Conservation (phyloP, 2,888 invertebrate genomes). For the Ceramica pisi region DNA sequence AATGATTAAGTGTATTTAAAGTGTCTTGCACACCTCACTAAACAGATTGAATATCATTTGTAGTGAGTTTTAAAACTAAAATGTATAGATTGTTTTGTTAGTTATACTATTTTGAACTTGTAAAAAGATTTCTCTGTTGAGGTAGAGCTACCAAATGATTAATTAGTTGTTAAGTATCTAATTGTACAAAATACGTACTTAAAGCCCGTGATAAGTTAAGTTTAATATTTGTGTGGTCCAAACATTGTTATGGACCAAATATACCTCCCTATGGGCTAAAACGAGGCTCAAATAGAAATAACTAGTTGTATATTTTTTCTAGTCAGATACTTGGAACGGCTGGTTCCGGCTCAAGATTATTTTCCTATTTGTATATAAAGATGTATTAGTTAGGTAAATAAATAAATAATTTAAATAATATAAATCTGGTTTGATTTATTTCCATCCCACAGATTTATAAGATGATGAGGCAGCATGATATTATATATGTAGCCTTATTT, state of each 20-base stretch:
- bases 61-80: conserved; percentile 10
- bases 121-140: background rate
- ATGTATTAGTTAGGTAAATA: conserved; percentile 28
- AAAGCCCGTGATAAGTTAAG: conserved; percentile 37
- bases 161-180: conserved; percentile 20
- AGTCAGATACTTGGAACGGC: conserved; percentile 49
- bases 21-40: conserved; percentile 18
- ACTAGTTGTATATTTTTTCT: conserved; percentile 32
- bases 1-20: conserved; percentile 24
- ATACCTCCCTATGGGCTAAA: background rate
- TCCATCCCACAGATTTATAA: background rate
- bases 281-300: conserved; percentile 35
- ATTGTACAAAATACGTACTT: conserved; percentile 41
- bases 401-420: conserved; percentile 5
- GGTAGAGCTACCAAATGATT: background rate
- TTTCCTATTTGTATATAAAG: conserved; percentile 17
- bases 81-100: background rate
- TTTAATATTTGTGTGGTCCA: background rate
- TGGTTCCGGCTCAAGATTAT: conserved; percentile 40
- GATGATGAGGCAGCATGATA: background rate
- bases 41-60: conserved; percentile 17
- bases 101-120: background rate
- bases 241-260: background rate
- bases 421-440: conserved; percentile 16
- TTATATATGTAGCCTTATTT: background rate